These are phyloP conservation scores for Coenobita brevimanus DNA, from an alignment of 1,140 invertebrate species.

Conservation along the genomic window DNA sequence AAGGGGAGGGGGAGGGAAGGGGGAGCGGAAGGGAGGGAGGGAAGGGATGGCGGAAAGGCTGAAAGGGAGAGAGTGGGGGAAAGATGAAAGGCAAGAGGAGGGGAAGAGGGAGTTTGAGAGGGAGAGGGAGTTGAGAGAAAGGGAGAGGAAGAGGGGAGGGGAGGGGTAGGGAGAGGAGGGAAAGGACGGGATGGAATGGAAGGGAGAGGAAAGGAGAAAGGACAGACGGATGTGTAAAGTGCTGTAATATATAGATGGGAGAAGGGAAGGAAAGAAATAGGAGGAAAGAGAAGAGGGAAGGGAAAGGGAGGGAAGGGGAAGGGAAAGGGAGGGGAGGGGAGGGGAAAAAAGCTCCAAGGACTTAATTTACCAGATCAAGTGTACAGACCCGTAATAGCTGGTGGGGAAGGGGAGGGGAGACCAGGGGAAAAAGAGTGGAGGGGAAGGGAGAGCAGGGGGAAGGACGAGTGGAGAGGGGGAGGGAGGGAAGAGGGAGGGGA, in stretches of 20 bases:
- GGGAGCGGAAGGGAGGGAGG: not conserved
- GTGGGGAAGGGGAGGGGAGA: not conserved
- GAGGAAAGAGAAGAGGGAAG: not conserved
- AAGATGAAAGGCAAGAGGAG: too few relatives aligned
- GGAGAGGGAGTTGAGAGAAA: too few relatives aligned
- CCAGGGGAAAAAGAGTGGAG: not conserved
- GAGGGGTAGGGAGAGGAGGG: not conserved
- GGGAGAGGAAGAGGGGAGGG: not conserved
- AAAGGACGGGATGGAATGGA: not conserved
- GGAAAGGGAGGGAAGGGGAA: not conserved
- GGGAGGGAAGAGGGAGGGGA: not conserved
- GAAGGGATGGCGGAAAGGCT: too few relatives aligned
- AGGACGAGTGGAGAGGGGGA: not conserved
- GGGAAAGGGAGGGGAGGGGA: not conserved
- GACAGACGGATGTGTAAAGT: not conserved
- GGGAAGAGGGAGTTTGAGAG: too few relatives aligned
- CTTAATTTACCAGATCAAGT: not conserved
- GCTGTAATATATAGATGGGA: too few relatives aligned
- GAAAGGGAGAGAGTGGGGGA: too few relatives aligned
- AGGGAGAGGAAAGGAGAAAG: not conserved
- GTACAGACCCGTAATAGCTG: not conserved
- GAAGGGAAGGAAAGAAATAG: not conserved
- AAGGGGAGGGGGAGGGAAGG: not conserved
- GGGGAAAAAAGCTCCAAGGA: not conserved
- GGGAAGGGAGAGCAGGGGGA: not conserved